phyloP scores from a whole-genome alignment of 2,888 invertebrate genomes.

The Phalera bucephala region DNA sequence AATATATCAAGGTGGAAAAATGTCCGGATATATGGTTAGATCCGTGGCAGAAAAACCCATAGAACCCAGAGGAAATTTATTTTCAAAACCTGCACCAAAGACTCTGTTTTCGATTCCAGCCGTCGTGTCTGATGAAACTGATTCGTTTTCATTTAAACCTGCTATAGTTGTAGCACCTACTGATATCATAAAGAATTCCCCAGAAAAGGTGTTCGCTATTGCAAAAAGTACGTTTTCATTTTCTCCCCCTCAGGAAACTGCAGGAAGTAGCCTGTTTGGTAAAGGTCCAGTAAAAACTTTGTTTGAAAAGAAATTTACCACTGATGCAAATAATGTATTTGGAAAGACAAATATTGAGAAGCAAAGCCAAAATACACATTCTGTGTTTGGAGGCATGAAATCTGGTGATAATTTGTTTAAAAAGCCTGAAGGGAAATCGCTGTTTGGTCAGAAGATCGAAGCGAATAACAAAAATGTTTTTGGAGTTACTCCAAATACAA shows the following conservation, averaged over 20 bases:
- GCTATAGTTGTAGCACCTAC: slow-evolving; percentile 60
- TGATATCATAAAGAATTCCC: slow-evolving; percentile 55
- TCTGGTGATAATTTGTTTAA: slow-evolving; percentile 25
- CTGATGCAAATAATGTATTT: slow-evolving; percentile 31
- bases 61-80: slow-evolving; percentile 39
- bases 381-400: slow-evolving; percentile 30
- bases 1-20: slow-evolving; percentile 49
- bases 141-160: slow-evolving; percentile 65
- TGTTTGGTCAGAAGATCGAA: slow-evolving; percentile 27
- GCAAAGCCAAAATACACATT: slow-evolving; percentile 25
- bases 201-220: slow-evolving; percentile 52
- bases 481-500: slow-evolving; percentile 17
- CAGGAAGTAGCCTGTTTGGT: slow-evolving; percentile 29
- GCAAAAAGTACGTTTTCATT: slow-evolving; percentile 60
- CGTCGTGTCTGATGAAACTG: slow-evolving; percentile 25
- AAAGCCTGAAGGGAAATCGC: slow-evolving; percentile 25
- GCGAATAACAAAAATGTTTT: slow-evolving; percentile 27
- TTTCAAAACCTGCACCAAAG: slow-evolving; percentile 44
- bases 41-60: slow-evolving; percentile 28
- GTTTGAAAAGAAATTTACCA: slow-evolving; percentile 21
- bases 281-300: slow-evolving; percentile 32
- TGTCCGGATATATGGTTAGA: slow-evolving; percentile 5
- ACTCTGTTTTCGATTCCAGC: slow-evolving; percentile 22
- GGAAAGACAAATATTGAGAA: slow-evolving; percentile 29
- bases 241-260: slow-evolving; percentile 64